phyloP scores from a whole-genome alignment of 2,888 invertebrate species.

The Drosophila diplacantha region DNA sequence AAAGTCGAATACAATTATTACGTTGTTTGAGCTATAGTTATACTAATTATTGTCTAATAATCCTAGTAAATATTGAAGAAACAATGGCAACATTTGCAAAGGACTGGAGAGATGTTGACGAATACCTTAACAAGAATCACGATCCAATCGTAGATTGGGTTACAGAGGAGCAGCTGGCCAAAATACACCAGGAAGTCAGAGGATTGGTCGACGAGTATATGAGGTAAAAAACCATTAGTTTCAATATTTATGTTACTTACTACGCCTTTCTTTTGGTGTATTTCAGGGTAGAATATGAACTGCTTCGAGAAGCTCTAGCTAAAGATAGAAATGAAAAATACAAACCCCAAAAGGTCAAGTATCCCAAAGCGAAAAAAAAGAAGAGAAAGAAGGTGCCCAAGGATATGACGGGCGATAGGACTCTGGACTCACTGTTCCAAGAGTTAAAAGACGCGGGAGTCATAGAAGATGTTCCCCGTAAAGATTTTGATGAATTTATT shows the following conservation, averaged over 20 bases:
- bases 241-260: not conserved
- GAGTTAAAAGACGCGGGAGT: slow-evolving; percentile 80
- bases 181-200: slow-evolving; percentile 80
- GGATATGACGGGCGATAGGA: slow-evolving; percentile 81
- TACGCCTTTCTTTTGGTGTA: not conserved
- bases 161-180: slow-evolving; percentile 78
- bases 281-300: slow-evolving; percentile 74
- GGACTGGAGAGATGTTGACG: slow-evolving; percentile 75
- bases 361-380: slow-evolving; percentile 50
- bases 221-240: slow-evolving; percentile 58
- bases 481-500: slow-evolving; percentile 81
- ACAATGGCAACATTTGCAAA: slow-evolving; percentile 65
- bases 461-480: slow-evolving; percentile 80
- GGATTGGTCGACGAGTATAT: slow-evolving; percentile 79
- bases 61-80: slow-evolving; percentile 62
- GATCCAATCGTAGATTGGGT: slow-evolving; percentile 75
- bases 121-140: slow-evolving; percentile 73
- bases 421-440: slow-evolving; percentile 82
- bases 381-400: slow-evolving; percentile 79
- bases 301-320: slow-evolving; percentile 77
- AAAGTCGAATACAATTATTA: not conserved
- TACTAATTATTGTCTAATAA: not conserved
- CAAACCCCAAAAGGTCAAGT: slow-evolving; percentile 59
- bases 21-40: not conserved
- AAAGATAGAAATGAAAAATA: slow-evolving; percentile 71